Percentiles rank a stretch among this genome's conserved stretches.
Evolutionary conservation across 2,888 invertebrate species (phyloP).

Genomic region (Falcaria lacertinaria): DNA sequence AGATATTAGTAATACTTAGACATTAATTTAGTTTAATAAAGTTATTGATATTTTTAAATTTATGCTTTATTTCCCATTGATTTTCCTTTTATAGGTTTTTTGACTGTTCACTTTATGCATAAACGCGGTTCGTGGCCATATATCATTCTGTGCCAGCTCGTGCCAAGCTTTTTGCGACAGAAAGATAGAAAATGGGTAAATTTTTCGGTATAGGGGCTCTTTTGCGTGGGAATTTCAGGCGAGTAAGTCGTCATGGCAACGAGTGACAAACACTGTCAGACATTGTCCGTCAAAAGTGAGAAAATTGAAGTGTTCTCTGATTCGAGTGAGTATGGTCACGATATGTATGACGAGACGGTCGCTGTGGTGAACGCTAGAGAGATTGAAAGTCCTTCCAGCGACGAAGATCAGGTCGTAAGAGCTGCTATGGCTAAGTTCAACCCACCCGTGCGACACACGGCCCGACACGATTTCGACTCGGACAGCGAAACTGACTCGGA

Average conservation of each 20-base stretch:
- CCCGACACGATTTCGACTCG: slow-evolving; percentile 67
- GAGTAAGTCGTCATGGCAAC: slow-evolving; percentile 64
- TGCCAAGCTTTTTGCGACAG: slow-evolving; percentile 20
- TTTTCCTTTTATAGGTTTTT: not conserved
- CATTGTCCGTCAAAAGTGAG: slow-evolving; percentile 37
- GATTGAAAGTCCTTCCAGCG: slow-evolving; percentile 69
- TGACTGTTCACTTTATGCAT: not conserved
- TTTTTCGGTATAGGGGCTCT: slow-evolving; percentile 21
- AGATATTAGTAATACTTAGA: slow-evolving; percentile 13
- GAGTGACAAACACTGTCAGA: slow-evolving; percentile 71
- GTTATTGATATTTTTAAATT: too few species aligned
- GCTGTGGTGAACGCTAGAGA: slow-evolving; percentile 78
- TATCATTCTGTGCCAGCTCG: slow-evolving; percentile 25
- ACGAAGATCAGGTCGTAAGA: slow-evolving; percentile 48
- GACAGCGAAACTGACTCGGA: slow-evolving; percentile 65
- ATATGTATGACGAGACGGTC: slow-evolving; percentile 81
- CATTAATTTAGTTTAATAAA: slow-evolving; percentile 53
- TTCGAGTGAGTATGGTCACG: slow-evolving; percentile 36
- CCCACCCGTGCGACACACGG: slow-evolving; percentile 63
- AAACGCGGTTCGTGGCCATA: slow-evolving; percentile 3
- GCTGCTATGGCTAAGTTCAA: slow-evolving; percentile 69
- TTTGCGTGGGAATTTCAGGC: slow-evolving; percentile 35
- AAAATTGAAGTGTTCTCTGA: slow-evolving; percentile 13
- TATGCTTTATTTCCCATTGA: too few species aligned
- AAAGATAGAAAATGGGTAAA: slow-evolving; percentile 11